A percentile compares a stretch with the other conserved stretches of the same genome.
These are phyloP conservation scores for Tetragonula carbonaria DNA, from an alignment of 2,888 invertebrate species.

Conservation along the genomic window DNA sequence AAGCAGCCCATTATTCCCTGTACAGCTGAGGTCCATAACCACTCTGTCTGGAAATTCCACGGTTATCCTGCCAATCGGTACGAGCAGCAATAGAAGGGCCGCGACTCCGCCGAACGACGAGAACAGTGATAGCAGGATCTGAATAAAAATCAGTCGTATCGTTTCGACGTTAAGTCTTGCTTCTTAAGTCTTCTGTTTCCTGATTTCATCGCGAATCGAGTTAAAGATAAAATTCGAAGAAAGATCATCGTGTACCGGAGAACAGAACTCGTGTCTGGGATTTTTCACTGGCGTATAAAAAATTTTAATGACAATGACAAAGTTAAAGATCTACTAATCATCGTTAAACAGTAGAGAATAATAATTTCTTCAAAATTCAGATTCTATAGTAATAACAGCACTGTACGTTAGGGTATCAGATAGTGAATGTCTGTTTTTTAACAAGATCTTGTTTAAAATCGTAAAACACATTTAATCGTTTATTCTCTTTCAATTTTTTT, in stretches of 20 bases:
- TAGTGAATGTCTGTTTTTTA: too few relatives aligned
- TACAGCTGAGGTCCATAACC: constrained; percentile 87
- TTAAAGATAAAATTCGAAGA: background rate
- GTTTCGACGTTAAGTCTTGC: background rate
- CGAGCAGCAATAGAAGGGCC: constrained; percentile 88
- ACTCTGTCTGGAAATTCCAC: constrained; percentile 87
- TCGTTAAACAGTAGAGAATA: too few relatives aligned
- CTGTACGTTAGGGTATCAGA: too few relatives aligned
- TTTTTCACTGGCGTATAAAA: too few relatives aligned
- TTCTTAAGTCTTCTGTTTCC: background rate
- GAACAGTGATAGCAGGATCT: constrained; percentile 89
- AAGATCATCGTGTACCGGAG: background rate
- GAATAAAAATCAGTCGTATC: constrained; percentile 47
- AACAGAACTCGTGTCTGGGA: background rate
- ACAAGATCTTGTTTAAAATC: too few relatives aligned
- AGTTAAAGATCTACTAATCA: too few relatives aligned
- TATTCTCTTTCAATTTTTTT: too few relatives aligned
- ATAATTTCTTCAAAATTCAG: too few relatives aligned
- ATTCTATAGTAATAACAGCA: too few relatives aligned
- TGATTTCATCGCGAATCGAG: background rate
- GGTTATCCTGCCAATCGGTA: constrained; percentile 89
- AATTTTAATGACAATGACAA: too few relatives aligned
- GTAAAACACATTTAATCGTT: too few relatives aligned
- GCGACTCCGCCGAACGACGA: constrained; percentile 89
- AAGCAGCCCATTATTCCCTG: constrained; percentile 68